Conservation (phyloP, 1,140 invertebrate species). For the Pseudomyrmex concolor region DNA sequence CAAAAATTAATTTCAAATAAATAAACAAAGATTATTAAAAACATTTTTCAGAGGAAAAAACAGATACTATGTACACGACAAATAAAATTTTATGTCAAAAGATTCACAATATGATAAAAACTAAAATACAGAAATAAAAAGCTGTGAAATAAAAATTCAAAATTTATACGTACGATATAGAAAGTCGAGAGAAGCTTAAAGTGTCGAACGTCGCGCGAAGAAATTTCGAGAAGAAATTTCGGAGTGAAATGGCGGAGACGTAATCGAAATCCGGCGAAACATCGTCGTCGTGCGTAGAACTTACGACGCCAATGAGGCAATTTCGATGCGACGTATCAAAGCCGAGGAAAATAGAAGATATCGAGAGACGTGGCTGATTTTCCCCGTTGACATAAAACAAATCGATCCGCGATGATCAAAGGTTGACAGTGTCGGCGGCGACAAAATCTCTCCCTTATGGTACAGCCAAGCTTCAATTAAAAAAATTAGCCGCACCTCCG, state of each 20-base stretch:
- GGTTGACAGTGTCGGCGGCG: neutral
- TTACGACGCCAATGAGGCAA: constrained; percentile 22
- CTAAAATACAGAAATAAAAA: no score
- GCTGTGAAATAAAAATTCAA: no score
- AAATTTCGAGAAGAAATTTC: neutral
- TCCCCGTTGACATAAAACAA: neutral
- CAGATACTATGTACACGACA: no score
- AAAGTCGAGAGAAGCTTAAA: neutral
- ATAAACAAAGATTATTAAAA: neutral
- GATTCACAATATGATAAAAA: no score
- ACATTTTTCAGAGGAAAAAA: neutral
- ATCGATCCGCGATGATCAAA: constrained; percentile 55
- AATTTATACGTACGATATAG: neutral
- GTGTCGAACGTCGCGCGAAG: neutral
- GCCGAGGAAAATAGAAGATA: neutral
- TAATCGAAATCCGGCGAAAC: neutral
- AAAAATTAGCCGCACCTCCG: constrained; percentile 68
- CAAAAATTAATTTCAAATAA: constrained; percentile 2
- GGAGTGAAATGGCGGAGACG: neutral
- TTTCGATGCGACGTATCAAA: constrained; percentile 31
- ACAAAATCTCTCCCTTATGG: neutral
- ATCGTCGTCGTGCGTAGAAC: neutral
- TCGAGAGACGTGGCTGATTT: neutral
- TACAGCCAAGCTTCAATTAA: constrained; percentile 61
- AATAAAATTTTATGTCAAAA: neutral